phyloP scores from a whole-genome alignment of 2,797 vertebrate genomes.

The Coracias cyanogaster region DNA sequence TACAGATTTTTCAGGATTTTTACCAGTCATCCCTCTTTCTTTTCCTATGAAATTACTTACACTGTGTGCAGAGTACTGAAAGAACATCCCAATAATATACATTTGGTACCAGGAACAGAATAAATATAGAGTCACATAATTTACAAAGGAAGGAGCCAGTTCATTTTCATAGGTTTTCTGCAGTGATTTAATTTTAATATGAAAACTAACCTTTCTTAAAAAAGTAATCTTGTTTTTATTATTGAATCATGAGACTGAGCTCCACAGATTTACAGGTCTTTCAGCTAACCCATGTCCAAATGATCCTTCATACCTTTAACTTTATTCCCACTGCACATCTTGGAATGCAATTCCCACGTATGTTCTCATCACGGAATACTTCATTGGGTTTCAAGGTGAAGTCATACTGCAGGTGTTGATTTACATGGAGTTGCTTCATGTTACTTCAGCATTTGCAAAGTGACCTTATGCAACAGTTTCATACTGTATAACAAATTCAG shows the following conservation, averaged over 20 bases:
- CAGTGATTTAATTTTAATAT: neutral
- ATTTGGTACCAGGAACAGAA: neutral
- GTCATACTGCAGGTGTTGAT: slow-evolving; percentile 9
- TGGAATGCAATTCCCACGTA: neutral
- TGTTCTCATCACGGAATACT: neutral
- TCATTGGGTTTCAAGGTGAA: neutral
- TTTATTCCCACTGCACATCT: neutral
- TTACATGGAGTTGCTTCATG: neutral
- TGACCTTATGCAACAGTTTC: neutral
- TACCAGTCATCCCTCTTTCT: neutral
- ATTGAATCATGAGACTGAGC: neutral
- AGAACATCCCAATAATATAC: neutral
- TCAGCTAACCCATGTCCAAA: neutral
- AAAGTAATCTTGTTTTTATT: slow-evolving; percentile 36
- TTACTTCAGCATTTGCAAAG: neutral
- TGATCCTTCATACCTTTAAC: neutral
- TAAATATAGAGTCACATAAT: neutral
- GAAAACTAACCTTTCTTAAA: neutral
- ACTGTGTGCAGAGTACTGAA: neutral
- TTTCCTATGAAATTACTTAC: neutral
- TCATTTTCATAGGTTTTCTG: neutral
- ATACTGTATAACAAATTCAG: neutral
- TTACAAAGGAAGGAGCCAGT: neutral
- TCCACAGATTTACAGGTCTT: neutral
- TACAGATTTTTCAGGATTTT: neutral